Evolutionary conservation across 2,888 invertebrate genomes (phyloP).

Genomic region (Drosophila ezoana): DNA sequence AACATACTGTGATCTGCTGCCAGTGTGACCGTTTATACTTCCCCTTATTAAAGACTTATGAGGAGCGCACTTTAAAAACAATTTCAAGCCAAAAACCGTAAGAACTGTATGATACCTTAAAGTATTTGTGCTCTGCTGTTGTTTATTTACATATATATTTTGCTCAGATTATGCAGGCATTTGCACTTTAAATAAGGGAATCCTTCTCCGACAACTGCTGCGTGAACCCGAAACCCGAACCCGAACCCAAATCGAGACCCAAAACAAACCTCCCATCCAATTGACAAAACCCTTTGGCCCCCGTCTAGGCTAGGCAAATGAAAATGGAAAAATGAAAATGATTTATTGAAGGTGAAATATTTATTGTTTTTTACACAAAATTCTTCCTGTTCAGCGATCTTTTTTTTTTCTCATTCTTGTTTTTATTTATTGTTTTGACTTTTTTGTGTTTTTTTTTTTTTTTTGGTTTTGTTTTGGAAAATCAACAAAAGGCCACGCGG

Average conservation of each 20-base stretch:
- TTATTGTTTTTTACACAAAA: slow-evolving; percentile 80
- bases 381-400: slow-evolving; percentile 45
- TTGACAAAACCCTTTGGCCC: slow-evolving; percentile 39
- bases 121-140: slow-evolving; percentile 13
- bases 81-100: no score
- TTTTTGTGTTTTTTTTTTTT: slow-evolving; percentile 26
- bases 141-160: slow-evolving; percentile 39
- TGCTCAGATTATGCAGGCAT: slow-evolving; percentile 45
- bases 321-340: slow-evolving; percentile 71
- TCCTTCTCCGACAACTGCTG: neutral
- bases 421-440: slow-evolving; percentile 33
- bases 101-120: slow-evolving; percentile 33
- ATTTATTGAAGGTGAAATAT: slow-evolving; percentile 84
- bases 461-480: slow-evolving; percentile 32
- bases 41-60: no score
- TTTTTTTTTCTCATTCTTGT: neutral
- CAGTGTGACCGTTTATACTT: no score
- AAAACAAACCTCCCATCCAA: slow-evolving; percentile 23
- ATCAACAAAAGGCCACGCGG: slow-evolving; percentile 67
- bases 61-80: neutral
- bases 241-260: slow-evolving; percentile 14
- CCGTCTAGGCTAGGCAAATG: slow-evolving; percentile 22
- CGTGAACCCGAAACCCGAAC: neutral
- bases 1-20: no score
- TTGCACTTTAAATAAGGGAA: slow-evolving; percentile 30